Percentiles rank a stretch among this genome's conserved stretches.
These are phyloP conservation scores for Seira musarum DNA, from an alignment of 2,888 invertebrate genomes.

Conservation along the genomic window DNA sequence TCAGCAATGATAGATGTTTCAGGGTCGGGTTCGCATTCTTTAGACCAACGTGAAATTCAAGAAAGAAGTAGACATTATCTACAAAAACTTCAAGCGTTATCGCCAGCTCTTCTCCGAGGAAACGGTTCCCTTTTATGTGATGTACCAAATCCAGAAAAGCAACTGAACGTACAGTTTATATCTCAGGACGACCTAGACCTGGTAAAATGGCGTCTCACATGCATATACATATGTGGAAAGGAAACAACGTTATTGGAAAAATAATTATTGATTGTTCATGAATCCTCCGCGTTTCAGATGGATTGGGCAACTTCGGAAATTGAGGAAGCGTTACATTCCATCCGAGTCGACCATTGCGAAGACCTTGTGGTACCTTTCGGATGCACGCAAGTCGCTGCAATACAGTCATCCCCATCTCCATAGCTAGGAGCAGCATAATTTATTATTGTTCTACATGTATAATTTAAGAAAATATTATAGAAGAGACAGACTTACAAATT, in stretches of 20 bases:
- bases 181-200: slow-evolving; percentile 68
- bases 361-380: slow-evolving; percentile 69
- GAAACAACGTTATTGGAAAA: too few species aligned
- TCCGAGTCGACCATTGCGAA: slow-evolving; percentile 68
- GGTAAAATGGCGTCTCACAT: too few species aligned
- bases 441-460: too few species aligned
- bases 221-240: too few species aligned
- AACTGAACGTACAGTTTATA: slow-evolving; percentile 65
- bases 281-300: slow-evolving; percentile 61
- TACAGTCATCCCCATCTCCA: slow-evolving; percentile 58
- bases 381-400: slow-evolving; percentile 54
- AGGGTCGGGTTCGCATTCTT: slow-evolving; percentile 68
- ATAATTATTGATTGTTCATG: background rate
- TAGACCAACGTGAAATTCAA: slow-evolving; percentile 69
- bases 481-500: too few species aligned
- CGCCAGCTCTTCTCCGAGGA: slow-evolving; percentile 62
- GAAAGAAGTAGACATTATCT: slow-evolving; percentile 68
- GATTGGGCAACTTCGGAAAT: slow-evolving; percentile 68
- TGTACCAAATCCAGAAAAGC: slow-evolving; percentile 69
- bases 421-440: too few species aligned
- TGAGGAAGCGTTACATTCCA: slow-evolving; percentile 67
- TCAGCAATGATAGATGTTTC: slow-evolving; percentile 70
- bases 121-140: slow-evolving; percentile 65
- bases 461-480: too few species aligned
- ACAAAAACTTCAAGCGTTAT: slow-evolving; percentile 66